Base-by-base conservation (phyloP, 2,888 invertebrate genomes). In the Aradus depressus region DNA sequence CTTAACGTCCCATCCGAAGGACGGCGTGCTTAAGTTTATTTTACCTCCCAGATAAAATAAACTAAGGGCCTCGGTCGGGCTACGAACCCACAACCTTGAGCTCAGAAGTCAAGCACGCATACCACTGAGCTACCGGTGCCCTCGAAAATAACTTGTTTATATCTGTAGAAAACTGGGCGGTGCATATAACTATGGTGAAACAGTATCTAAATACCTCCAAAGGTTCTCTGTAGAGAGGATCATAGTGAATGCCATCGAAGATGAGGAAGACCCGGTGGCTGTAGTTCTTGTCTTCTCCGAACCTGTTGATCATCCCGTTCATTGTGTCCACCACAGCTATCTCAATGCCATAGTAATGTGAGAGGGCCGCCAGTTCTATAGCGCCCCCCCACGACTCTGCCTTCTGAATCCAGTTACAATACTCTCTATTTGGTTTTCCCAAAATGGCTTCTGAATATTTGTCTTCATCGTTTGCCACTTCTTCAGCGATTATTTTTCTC, bases 161-260 rank as follows among this genome's bases (percentile, higher is more conserved):
- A n/a, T n/a, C n/a, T n/a, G n/a, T n/a, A n/a, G n/a, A n/a, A n/a
- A n/a, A n/a, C n/a, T n/a, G n/a, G n/a, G n/a, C n/a, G 31, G 8
- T n/a, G 8, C n/a, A 28, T 10, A 28, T 28, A 10, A 28, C 8
- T 28, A 28, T 10, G n/a, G n/a, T 10, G 8, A 35, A 35, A 35
- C 6, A 10, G 14, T 4, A 14, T 21, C 4, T 39, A 19, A n/a
- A 38, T 47, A 47, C 47, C 37, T 47, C 47, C 37, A 37, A 19
- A 6, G 47, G 37, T 38, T 93, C 92, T 70, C 91, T 74, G 64
- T 86, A 87, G 10, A 96, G 69, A 0, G 95, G 91, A 69, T 96
- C 96, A 65, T 96, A 96, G 69, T 96, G 96, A 45, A 95, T 90
- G 16, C 95, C 95, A 69, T 95, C 93, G 66, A 93, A 96, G 44